Conservation (phyloP, 2,888 invertebrate genomes). For the Pristionchus arcanus region DNA sequence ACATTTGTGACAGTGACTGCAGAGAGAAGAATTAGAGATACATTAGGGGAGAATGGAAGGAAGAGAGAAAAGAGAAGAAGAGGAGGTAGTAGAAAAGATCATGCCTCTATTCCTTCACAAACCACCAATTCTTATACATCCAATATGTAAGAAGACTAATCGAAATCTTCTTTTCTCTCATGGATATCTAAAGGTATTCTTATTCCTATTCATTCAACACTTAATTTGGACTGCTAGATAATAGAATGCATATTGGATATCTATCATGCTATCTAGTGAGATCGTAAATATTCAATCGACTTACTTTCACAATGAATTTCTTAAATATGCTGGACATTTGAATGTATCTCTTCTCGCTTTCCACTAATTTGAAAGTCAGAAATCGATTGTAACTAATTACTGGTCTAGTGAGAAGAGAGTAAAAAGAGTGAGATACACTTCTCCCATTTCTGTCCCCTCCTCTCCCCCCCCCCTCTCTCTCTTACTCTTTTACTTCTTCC, state of each 20-base stretch:
- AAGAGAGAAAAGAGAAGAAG: slow-evolving; percentile 57
- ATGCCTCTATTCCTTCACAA: slow-evolving; percentile 52
- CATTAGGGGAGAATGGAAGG: slow-evolving; percentile 42
- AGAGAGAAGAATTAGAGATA: slow-evolving; percentile 37
- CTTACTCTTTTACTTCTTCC: neutral
- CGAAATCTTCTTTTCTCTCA: slow-evolving; percentile 72
- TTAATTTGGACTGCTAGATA: no score
- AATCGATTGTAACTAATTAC: slow-evolving; percentile 42
- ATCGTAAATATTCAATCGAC: neutral
- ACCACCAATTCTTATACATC: slow-evolving; percentile 57
- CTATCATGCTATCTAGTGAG: neutral
- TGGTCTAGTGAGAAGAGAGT: slow-evolving; percentile 22
- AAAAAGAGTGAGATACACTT: neutral
- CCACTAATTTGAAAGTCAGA: slow-evolving; percentile 38
- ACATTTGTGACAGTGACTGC: slow-evolving; percentile 24
- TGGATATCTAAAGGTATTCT: slow-evolving; percentile 74
- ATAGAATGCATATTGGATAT: no score
- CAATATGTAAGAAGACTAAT: slow-evolving; percentile 66
- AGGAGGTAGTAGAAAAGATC: slow-evolving; percentile 57
- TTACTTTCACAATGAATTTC: neutral
- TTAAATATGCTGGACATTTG: no score
- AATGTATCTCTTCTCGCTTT: neutral
- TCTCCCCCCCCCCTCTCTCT: neutral
- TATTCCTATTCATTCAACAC: slow-evolving; percentile 30
- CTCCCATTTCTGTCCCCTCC: neutral